Evolutionary conservation across 2,888 invertebrate species (phyloP), one percentile per base, ranked within the genome.

Genomic region (Timema cristinae): DNA sequence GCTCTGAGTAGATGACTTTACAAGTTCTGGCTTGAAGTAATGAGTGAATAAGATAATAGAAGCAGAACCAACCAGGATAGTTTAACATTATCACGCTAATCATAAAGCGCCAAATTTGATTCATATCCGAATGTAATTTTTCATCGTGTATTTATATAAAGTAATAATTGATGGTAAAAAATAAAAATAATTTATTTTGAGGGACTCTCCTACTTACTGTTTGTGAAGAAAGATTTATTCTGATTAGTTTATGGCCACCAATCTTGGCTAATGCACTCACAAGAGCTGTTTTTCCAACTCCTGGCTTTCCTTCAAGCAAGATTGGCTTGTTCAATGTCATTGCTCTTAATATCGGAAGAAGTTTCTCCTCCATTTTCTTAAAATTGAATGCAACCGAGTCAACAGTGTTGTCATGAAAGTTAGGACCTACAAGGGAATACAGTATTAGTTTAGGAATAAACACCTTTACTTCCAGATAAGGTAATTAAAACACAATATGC

Each of bases 171-270:
- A 32, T 32, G 32, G 32, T 32, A 32, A 32, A 32, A 54, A 51
- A 16, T 63, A 51, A 47, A 51, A 54, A 50, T 52, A n/a, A 2
- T 1, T 59, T 32, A 32, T 7, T 61, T 61, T 69, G 13, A 48
- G 47, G 47, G 54, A 54, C n/a, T 47, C 16, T 16, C 9, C 48
- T 75, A 84, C 87, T 85, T 84, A 94, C 93, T 54, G 99, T 99
- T 84, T 99, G 99, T 80, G 99, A 99, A 68, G 98, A 98, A 67
- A 99, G 86, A 85, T 99, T 99, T 73, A 99, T 95, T 66, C 99
- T 87, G 13, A 96, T 90, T 51, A 98, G 61, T 79, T 88, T 87
- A 81, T 95, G 90, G 2, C 95, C 93, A 4, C 95, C 89, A 9
- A 89, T 88, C 79, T 89, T 90, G 0, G 98, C 97, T 59, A 99